phyloP scores from a whole-genome alignment of 2,888 invertebrate genomes.

The Congeria kusceri region DNA sequence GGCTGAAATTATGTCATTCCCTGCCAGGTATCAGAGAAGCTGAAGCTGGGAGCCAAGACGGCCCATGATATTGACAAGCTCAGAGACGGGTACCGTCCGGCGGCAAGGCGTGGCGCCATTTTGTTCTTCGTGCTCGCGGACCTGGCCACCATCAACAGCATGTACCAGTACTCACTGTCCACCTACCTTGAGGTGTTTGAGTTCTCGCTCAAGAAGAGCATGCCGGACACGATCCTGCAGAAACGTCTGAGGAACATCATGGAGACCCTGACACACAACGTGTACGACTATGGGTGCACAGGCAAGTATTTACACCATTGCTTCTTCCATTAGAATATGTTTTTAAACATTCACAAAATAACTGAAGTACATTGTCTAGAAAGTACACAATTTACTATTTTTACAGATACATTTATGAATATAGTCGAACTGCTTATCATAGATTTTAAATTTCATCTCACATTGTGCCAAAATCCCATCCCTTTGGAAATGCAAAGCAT shows the following conservation, averaged over 20 bases:
- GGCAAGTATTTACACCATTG: conserved; percentile 86
- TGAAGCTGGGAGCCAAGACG: conserved; percentile 91
- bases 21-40: conserved; percentile 89
- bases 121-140: conserved; percentile 96
- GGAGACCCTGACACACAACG: conserved; percentile 93
- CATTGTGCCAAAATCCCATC: too few relatives aligned
- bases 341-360: too few relatives aligned
- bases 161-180: conserved; percentile 96
- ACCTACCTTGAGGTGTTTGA: conserved; percentile 94
- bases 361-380: too few relatives aligned
- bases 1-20: background rate
- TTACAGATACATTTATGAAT: too few relatives aligned
- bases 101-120: conserved; percentile 94
- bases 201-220: conserved; percentile 92
- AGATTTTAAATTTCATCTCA: too few relatives aligned
- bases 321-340: too few relatives aligned
- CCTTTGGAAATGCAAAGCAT: too few relatives aligned
- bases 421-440: too few relatives aligned
- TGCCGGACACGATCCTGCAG: conserved; percentile 91
- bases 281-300: conserved; percentile 96
- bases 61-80: conserved; percentile 93
- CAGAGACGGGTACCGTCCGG: conserved; percentile 94
- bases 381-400: too few relatives aligned
- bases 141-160: conserved; percentile 94
- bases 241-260: conserved; percentile 93